Percentiles rank a stretch among this genome's conserved stretches.
Conservation (phyloP, 1,140 invertebrate genomes). For the Procambarus virginalis region DNA sequence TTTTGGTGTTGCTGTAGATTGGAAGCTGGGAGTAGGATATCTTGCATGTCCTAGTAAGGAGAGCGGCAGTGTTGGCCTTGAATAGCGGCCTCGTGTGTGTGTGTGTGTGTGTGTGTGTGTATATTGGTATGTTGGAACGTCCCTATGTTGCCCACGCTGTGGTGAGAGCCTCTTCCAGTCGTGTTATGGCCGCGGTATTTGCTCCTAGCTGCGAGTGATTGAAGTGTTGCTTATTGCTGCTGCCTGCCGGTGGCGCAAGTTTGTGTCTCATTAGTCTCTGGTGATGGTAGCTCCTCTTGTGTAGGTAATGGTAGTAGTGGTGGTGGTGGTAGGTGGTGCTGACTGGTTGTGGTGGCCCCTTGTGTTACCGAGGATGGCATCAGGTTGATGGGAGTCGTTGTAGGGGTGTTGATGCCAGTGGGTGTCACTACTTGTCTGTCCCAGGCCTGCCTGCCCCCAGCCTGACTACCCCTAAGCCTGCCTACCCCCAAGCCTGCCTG, state of each 20-base stretch:
- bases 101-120: neutral
- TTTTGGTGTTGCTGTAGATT: too few relatives aligned
- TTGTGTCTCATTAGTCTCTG: neutral
- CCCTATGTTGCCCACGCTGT: neutral
- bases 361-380: neutral
- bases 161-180: too few relatives aligned
- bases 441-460: too few relatives aligned
- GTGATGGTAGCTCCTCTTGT: neutral
- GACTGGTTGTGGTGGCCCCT: neutral
- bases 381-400: neutral
- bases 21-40: too few relatives aligned
- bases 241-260: neutral
- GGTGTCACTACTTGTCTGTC: too few relatives aligned
- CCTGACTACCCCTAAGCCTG: too few relatives aligned
- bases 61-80: too few relatives aligned
- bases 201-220: neutral
- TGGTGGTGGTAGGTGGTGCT: neutral
- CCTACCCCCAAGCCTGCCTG: too few relatives aligned
- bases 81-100: neutral
- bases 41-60: too few relatives aligned
- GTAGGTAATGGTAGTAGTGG: neutral
- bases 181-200: too few relatives aligned
- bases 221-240: neutral
- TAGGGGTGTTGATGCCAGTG: too few relatives aligned
- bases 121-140: neutral